Evolutionary conservation across 2,888 invertebrate species (phyloP).

Genomic region (Erannis defoliaria): DNA sequence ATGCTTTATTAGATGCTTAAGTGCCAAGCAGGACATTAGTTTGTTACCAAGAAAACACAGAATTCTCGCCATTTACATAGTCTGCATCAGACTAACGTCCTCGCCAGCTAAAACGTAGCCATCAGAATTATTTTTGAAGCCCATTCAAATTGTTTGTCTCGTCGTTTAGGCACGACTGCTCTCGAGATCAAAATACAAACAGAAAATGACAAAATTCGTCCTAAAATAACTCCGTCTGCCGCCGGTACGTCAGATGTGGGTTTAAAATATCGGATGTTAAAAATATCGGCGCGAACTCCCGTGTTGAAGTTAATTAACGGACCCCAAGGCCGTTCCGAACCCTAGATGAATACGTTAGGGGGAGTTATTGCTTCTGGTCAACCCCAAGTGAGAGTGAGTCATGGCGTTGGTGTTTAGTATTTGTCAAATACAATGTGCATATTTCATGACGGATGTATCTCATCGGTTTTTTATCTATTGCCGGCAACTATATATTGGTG

Average conservation of each 20-base stretch:
- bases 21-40: no score
- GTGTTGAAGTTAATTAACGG: conserved; percentile 65
- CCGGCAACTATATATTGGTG: no score
- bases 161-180: background rate
- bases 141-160: background rate
- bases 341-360: conserved; percentile 58
- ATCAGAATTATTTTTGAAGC: background rate
- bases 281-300: conserved; percentile 26
- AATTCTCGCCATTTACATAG: no score
- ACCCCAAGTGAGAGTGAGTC: conserved; percentile 56
- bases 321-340: conserved; percentile 59
- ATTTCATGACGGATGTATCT: conserved; percentile 28
- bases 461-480: no score
- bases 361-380: conserved; percentile 59
- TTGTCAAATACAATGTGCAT: no score
- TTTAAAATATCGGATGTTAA: conserved; percentile 28
- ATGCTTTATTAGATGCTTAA: no score
- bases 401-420: conserved; percentile 44
- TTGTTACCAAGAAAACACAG: no score
- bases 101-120: background rate
- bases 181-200: conserved; percentile 18
- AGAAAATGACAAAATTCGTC: conserved; percentile 16
- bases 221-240: conserved; percentile 34
- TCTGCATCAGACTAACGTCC: background rate
- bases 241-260: conserved; percentile 11